These are phyloP conservation scores for Acrocyrtus sp. DNA, from an alignment of 2,888 invertebrate genomes.

Conservation along the genomic window DNA sequence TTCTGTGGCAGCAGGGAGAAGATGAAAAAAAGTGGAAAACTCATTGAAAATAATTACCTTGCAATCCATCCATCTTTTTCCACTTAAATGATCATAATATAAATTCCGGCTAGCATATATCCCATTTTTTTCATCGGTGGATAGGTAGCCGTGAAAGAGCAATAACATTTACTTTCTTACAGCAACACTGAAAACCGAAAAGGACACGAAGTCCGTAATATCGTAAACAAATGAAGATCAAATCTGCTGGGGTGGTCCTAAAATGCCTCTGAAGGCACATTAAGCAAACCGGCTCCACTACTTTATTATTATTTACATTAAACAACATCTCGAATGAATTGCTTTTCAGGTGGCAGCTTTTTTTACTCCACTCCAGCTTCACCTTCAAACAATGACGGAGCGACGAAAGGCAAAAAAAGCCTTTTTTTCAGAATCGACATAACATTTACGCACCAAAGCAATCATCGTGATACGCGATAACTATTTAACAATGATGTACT, in stretches of 20 bases:
- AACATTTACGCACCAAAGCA: not conserved
- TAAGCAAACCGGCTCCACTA: constrained; percentile 42
- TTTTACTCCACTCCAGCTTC: too few species aligned
- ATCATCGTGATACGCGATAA: constrained; percentile 3
- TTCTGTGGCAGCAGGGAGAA: not conserved
- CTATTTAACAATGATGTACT: constrained; percentile 17
- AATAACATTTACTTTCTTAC: constrained; percentile 27
- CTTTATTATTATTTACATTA: constrained; percentile 45
- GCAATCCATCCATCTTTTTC: constrained; percentile 36
- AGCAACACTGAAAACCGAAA: constrained; percentile 22
- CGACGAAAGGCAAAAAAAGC: too few species aligned
- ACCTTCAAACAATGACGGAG: too few species aligned
- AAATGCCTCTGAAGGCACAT: constrained; percentile 23
- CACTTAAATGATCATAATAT: constrained; percentile 8
- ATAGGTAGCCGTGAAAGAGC: constrained; percentile 31
- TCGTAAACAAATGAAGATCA: constrained; percentile 43
- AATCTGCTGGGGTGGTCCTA: constrained; percentile 41
- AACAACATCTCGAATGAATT: constrained; percentile 44
- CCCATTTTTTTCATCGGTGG: constrained; percentile 18
- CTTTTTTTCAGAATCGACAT: too few species aligned
- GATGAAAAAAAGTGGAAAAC: not conserved
- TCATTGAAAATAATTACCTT: constrained; percentile 17
- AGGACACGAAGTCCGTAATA: too few species aligned
- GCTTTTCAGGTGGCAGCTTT: constrained; percentile 11
- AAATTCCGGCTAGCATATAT: not conserved